Evolutionary conservation across 2,888 invertebrate species (phyloP), one percentile per base, ranked within the genome.

Genomic region (Plutella xylostella): DNA sequence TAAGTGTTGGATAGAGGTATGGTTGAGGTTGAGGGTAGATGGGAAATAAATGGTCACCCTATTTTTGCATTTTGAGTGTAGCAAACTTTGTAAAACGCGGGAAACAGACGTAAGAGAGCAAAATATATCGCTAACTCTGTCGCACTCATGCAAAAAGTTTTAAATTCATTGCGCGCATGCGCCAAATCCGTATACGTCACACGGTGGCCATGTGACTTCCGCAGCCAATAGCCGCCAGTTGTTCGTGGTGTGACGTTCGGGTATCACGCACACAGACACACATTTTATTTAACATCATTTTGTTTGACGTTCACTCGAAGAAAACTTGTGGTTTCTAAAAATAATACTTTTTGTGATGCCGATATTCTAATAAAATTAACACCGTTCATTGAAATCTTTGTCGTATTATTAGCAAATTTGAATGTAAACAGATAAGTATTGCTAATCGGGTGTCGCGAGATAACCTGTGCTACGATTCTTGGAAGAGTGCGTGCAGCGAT

Each of bases 401-500:
- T 35, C n/a, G n/a, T n/a, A n/a, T n/a, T n/a, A n/a, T n/a, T n/a
- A n/a, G n/a, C n/a, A 47, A 45, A 46, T 38, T 47, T 43, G 6
- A 25, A 42, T 46, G 39, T 40, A 42, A 17, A 21, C 35, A 34
- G 39, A 66, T 65, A 68, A 64, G 34, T 34, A 15, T 15, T 9
- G 9, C 17, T 9, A 2, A 34, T 59, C 57, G 57, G 52, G 58
- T 58, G 63, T 63, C 56, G 61, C 62, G 61, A 48, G 34, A 63
- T 69, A 74, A 71, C 73, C 71, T 72, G 75, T 73, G 75, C 66
- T 55, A 9, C 11, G 53, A 61, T 79, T 80, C 76, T 74, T 73
- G 76, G 79, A 79, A 79, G 61, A 65, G 71, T 72, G 67, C 69
- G 66, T 63, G 71, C 69, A 68, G 68, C 65, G 71, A 65, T 68